phyloP scores from a whole-genome alignment of 2,797 vertebrate genomes.

The Chaetophractus vellerosus region DNA sequence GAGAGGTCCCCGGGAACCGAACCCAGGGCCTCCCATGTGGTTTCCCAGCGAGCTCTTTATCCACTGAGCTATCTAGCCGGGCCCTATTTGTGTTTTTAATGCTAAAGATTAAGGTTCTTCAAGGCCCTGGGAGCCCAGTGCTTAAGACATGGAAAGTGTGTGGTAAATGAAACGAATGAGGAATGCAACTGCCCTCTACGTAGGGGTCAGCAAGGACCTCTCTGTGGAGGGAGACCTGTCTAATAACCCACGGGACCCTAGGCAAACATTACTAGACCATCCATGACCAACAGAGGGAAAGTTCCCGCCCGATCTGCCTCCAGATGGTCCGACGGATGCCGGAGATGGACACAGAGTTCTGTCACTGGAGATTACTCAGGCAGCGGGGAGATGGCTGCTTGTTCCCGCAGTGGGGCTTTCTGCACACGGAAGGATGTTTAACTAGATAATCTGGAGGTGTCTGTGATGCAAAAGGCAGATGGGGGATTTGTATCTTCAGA shows the following conservation, averaged over 20 bases:
- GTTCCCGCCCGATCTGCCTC: neutral
- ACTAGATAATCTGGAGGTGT: neutral
- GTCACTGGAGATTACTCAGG: neutral
- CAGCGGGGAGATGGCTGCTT: neutral
- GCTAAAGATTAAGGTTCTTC: neutral
- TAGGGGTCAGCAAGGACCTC: neutral
- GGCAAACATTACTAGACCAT: neutral
- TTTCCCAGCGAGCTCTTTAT: no score
- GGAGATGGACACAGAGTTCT: neutral
- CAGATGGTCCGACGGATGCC: neutral
- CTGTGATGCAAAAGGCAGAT: neutral
- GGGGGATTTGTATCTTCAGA: neutral
- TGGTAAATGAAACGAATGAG: neutral
- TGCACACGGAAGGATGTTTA: neutral
- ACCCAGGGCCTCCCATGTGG: no score
- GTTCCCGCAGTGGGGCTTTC: neutral
- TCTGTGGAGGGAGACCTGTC: neutral
- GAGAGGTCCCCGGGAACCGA: no score
- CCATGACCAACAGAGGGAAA: neutral
- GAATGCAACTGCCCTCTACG: neutral
- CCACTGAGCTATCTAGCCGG: no score
- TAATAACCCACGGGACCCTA: neutral
- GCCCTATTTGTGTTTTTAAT: constrained; percentile 39
- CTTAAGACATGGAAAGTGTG: neutral
- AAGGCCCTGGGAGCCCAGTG: neutral